These are phyloP conservation scores for Tanypteryx hageni DNA, from an alignment of 2,888 invertebrate species.

Conservation along the genomic window DNA sequence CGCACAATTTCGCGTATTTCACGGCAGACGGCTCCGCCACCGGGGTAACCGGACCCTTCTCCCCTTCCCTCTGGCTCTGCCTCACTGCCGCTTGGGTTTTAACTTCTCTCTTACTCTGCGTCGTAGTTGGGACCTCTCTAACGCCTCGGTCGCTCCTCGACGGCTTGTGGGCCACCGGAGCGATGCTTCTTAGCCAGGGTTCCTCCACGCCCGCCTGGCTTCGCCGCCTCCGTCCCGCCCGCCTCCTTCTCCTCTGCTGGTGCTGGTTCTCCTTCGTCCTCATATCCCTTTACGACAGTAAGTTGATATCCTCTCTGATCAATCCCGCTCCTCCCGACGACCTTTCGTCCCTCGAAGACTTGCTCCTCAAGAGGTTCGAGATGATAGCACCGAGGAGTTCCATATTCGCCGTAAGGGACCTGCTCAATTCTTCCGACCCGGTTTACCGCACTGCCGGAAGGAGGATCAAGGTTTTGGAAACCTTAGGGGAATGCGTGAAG, in stretches of 20 bases:
- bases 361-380: slow-evolving; percentile 17
- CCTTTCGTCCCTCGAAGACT: slow-evolving; percentile 39
- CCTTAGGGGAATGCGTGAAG: not conserved
- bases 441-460: not conserved
- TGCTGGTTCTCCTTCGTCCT: slow-evolving; percentile 29
- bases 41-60: slow-evolving; percentile 40
- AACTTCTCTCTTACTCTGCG: not conserved
- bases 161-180: not conserved
- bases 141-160: not conserved
- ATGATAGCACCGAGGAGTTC: slow-evolving; percentile 44
- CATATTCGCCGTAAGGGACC: slow-evolving; percentile 12
- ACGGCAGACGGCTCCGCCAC: not conserved
- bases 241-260: slow-evolving; percentile 33
- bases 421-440: slow-evolving; percentile 39
- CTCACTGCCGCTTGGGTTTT: not conserved
- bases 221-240: not conserved
- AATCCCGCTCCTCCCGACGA: not conserved
- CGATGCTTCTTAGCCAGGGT: slow-evolving; percentile 33
- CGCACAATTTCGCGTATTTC: slow-evolving; percentile 38
- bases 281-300: slow-evolving; percentile 5
- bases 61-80: slow-evolving; percentile 9
- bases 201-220: not conserved
- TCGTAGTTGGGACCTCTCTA: not conserved
- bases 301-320: slow-evolving; percentile 21
- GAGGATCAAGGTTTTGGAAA: not conserved